Evolutionary conservation across 2,888 invertebrate genomes (phyloP), one percentile per base, ranked within the genome.

Genomic region (Hyppa rectilinea): DNA sequence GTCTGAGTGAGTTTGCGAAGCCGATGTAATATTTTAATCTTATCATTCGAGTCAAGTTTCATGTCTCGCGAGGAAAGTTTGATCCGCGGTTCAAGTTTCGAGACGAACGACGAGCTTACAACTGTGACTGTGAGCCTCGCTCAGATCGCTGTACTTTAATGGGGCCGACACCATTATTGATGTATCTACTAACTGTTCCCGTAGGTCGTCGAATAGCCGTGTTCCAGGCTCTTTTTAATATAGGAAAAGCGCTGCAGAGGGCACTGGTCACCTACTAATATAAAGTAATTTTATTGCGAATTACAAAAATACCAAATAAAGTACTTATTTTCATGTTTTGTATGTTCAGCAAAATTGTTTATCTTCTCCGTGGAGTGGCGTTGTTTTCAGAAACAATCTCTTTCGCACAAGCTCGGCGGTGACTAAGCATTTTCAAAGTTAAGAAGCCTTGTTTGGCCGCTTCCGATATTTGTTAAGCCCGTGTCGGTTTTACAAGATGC

Each of bases 21-120:
- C 87, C 90, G 87, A 91, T 91, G 92, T 93, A 93, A 94, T 93
- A 93, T 94, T 94, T 94, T 94, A 95, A 95, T 94, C 94, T 94
- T 93, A 94, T 94, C 94, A 91, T 91, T 92, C 84, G 89, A 93
- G 91, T 92, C 91, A 92, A 94, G 94, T 94, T 93, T 90, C 92
- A 85, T 92, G 94, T 93, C 92, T 91, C 92, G 89, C 88, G 92
- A 92, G 91, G 88, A 91, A 93, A 94, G 90, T 95, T 93, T 92
- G 91, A 93, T 92, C 92, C 90, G 92, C 87, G 92, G 91, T 92
- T 92, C 90, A 90, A 93, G 92, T 93, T 93, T 91, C 91, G 78
- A 88, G 90, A 91, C 88, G 91, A 89, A 87, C 84, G 87, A 88
- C 85, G 87, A 89, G 88, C 91, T 91, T 89, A 90, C 89, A 88